Evolutionary conservation across 2,113 vertebrate species (phyloP).

Genomic region (Eudyptes chrysolophus): DNA sequence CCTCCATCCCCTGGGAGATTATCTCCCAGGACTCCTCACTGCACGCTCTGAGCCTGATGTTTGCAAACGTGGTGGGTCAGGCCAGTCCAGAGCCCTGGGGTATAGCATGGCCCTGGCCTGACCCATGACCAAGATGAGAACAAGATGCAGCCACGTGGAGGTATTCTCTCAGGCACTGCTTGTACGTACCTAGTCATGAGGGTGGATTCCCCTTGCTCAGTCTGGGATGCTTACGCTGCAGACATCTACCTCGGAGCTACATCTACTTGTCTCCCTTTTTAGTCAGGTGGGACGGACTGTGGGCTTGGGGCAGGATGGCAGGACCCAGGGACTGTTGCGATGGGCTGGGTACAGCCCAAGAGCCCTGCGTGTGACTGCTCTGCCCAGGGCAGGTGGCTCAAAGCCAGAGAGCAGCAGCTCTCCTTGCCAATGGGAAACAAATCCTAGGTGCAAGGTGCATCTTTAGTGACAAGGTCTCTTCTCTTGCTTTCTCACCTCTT

Average conservation of each 20-base stretch:
- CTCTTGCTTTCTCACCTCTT: background rate
- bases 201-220: background rate
- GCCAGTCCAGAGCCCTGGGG: background rate
- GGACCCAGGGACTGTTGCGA: background rate
- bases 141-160: background rate
- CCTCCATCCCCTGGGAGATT: background rate
- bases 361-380: background rate
- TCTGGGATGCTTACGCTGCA: background rate
- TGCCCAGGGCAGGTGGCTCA: background rate
- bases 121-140: background rate
- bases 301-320: background rate
- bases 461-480: background rate
- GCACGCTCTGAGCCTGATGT: background rate
- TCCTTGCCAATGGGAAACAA: background rate
- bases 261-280: background rate
- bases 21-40: background rate
- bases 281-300: background rate
- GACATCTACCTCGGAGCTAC: background rate
- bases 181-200: fast-evolving
- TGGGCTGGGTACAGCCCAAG: background rate
- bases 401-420: background rate
- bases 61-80: background rate
- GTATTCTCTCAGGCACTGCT: background rate
- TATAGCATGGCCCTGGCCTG: background rate
- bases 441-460: background rate